phyloP scores from a whole-genome alignment of 35 echinoderm and acorn worm species.

The Nesometra sesokonis region DNA sequence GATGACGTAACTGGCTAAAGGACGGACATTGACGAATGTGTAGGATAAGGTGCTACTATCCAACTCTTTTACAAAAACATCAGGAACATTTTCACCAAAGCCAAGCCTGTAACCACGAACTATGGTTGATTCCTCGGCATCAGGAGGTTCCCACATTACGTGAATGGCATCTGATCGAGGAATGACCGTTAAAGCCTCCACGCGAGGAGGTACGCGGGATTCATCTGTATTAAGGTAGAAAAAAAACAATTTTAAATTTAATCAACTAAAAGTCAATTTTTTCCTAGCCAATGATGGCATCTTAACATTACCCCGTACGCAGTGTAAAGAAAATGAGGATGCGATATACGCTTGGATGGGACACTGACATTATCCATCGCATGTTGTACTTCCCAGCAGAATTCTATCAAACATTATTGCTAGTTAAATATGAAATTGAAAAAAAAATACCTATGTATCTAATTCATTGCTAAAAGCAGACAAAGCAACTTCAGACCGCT shows the following conservation, averaged over 20 bases:
- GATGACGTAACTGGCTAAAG: constrained; percentile 52
- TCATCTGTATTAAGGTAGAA: neutral
- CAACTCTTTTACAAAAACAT: constrained; percentile 3
- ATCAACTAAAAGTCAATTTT: no score
- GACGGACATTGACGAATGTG: constrained; percentile 25
- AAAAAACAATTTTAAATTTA: neutral
- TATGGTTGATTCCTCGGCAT: constrained; percentile 11
- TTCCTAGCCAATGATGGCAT: no score
- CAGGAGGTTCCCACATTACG: constrained; percentile 46
- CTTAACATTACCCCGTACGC: no score
- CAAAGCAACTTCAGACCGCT: no score
- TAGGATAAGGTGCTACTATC: neutral
- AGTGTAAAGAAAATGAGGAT: no score
- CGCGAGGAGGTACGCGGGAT: neutral
- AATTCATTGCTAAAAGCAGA: no score
- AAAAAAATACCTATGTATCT: no score
- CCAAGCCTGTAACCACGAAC: constrained; percentile 62
- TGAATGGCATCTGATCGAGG: constrained; percentile 15
- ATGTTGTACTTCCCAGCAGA: no score
- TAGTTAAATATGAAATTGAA: no score
- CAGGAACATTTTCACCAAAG: constrained; percentile 50
- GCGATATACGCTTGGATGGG: no score
- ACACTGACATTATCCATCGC: no score
- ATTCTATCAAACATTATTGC: no score
- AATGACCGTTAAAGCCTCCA: neutral